Evolutionary conservation across 1,140 invertebrate species (phyloP).

Genomic region (Anoplolepis gracilipes): DNA sequence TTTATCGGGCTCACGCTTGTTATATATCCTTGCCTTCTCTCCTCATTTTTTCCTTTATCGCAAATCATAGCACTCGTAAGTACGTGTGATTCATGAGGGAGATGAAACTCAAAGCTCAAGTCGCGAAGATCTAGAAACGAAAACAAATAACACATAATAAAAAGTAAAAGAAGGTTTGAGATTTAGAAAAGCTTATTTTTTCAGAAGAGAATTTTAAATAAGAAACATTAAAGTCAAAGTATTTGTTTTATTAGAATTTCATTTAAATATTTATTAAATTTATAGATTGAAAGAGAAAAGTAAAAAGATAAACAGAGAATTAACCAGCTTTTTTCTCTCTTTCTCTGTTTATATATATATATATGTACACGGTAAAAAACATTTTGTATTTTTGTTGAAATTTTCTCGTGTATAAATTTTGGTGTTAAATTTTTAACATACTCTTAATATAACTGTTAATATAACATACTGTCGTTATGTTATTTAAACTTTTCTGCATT

Average conservation of each 20-base stretch:
- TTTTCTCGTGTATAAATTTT: no score
- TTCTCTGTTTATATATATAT: no score
- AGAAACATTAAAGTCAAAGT: neutral
- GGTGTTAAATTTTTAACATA: no score
- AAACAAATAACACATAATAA: neutral
- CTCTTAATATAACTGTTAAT: no score
- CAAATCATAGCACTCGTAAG: constrained; percentile 44
- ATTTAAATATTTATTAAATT: neutral
- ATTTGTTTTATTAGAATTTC: neutral
- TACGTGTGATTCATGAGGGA: constrained; percentile 22
- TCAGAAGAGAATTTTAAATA: neutral
- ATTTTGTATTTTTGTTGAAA: no score
- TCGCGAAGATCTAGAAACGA: neutral
- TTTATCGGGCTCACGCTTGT: constrained; percentile 38
- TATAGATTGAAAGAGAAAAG: neutral
- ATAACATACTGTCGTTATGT: no score
- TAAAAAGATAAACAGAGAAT: neutral
- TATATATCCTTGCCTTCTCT: constrained; percentile 18
- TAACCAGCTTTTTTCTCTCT: neutral
- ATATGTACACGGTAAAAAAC: no score
- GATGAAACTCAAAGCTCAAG: constrained; percentile 24
- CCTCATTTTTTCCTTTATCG: neutral
- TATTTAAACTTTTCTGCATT: no score
- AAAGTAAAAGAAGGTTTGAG: neutral
- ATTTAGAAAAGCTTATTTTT: neutral